Percentiles rank a stretch among this genome's conserved stretches.
phyloP scores from a whole-genome alignment of 1,140 invertebrate genomes.

The Zaprionus camerounensis region DNA sequence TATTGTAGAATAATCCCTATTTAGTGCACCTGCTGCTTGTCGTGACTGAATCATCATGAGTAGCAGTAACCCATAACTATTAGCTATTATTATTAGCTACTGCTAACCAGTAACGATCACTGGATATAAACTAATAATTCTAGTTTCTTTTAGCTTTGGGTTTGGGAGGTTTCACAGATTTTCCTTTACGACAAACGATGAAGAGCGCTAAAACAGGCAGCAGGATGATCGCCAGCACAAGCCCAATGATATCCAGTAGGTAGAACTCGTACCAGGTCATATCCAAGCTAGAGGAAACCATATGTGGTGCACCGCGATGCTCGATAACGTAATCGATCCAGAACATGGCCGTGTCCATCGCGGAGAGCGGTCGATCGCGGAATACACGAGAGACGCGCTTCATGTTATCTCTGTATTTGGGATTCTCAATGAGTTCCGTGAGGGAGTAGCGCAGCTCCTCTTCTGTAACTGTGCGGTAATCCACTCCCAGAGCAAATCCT shows the following conservation, averaged over 20 bases:
- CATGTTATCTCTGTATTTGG: constrained; percentile 81
- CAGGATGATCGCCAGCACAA: constrained; percentile 23
- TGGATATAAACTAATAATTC: not conserved
- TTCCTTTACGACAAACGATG: constrained; percentile 5
- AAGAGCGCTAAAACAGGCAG: constrained; percentile 32
- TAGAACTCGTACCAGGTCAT: constrained; percentile 87
- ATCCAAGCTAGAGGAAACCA: constrained; percentile 85
- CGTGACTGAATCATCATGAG: no score
- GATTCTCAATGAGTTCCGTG: constrained; percentile 84
- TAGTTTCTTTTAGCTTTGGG: constrained; percentile 17
- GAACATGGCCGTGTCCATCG: constrained; percentile 86
- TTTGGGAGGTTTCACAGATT: constrained; percentile 46
- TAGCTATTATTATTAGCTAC: no score
- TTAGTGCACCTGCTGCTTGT: no score
- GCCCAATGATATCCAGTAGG: constrained; percentile 85
- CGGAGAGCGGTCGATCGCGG: constrained; percentile 85
- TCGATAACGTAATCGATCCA: constrained; percentile 88
- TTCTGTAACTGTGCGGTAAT: constrained; percentile 65
- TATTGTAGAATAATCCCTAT: no score
- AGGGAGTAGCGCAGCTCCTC: constrained; percentile 80
- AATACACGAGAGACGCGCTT: constrained; percentile 84
- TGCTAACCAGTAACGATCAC: not conserved
- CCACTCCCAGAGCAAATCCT: constrained; percentile 57
- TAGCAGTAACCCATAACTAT: no score
- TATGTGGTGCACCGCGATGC: constrained; percentile 86